A percentile compares a stretch with the other conserved stretches of the same genome.
phyloP scores from a whole-genome alignment of 2,113 vertebrate genomes.

The Dinomys branickii region DNA sequence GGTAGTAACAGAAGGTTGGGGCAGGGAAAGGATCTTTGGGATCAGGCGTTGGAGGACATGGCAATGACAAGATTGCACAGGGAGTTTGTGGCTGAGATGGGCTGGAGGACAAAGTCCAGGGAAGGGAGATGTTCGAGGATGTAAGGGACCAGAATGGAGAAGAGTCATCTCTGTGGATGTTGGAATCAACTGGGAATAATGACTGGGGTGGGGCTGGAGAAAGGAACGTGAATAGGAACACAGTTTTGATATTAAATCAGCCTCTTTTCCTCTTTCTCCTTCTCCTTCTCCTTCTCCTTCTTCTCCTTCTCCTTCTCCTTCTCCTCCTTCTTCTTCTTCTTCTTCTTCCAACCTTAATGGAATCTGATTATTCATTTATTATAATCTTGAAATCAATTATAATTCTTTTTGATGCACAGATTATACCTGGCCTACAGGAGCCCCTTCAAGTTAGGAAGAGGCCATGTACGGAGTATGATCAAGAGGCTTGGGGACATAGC shows the following conservation, averaged over 20 bases:
- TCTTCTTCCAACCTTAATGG: not conserved
- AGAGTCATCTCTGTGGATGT: not conserved
- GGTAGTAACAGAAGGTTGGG: too few species aligned
- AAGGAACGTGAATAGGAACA: not conserved
- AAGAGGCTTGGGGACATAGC: not conserved
- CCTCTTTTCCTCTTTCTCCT: not conserved
- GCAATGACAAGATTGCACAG: not conserved
- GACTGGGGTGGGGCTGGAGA: not conserved
- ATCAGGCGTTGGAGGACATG: not conserved
- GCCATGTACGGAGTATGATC: not conserved
- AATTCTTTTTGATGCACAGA: not conserved
- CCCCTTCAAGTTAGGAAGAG: not conserved
- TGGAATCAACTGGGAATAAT: not conserved
- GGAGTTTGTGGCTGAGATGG: not conserved
- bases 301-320: not conserved
- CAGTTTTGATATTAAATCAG: not conserved
- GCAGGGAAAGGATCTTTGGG: not conserved
- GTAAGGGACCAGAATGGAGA: not conserved
- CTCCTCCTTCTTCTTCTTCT: not conserved
- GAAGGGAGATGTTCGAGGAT: not conserved
- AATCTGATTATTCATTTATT: slow-evolving; percentile 19
- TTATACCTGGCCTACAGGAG: not conserved
- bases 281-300: not conserved
- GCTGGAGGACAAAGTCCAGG: not conserved
- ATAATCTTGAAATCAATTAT: not conserved